Base-by-base conservation (phyloP, 1,140 invertebrate species). In the Amyelois transitella region DNA sequence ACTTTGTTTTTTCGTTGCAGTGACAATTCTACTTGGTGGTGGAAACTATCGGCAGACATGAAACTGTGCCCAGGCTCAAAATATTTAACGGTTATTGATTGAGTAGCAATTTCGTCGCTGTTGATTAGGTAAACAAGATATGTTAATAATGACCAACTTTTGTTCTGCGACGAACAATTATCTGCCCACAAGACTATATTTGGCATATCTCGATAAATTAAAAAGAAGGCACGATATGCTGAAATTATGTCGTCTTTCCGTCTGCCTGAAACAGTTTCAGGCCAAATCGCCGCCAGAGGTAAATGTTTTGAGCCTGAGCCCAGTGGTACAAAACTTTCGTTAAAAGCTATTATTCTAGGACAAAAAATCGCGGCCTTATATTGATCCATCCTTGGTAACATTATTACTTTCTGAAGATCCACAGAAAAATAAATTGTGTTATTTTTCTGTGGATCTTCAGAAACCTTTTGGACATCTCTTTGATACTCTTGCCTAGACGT, bases 121-220 rank as follows among this genome's bases (percentile, higher is more conserved):
- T 62, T 62, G 55, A 64, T 8, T 49, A 69, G 48, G 56, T 58
- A 18, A 18, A 66, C 28, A 18, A 75, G 24, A 45, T 55, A 66
- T 32, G 51, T 48, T 52, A 59, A 59, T 25, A 69, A 61, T 14
- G 51, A 28, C 73, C 73, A 75, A 38, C 75, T 79, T 60, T 79
- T 79, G 24, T 66, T 70, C 28, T 66, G 61, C 3, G 53, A 22
- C 1, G 55, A 14, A 43, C 60, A 63, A 48, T 66, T 80, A 66
- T 67, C 77, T 51, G 22, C 22, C 62, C 48, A 73, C 43, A 60
- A 51, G 66, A 59, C 62, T 61, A 60, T 72, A 54, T 52, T 62
- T n/a, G 43, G 70, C 60, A 44, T 4, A 32, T 60, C 57, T 10
- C 51, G 28, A 14, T 62, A 43, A 49, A 51, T 3, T 45, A 44